These are phyloP conservation scores for Aramus guarauna DNA, from an alignment of 2,113 vertebrate genomes.

Conservation along the genomic window DNA sequence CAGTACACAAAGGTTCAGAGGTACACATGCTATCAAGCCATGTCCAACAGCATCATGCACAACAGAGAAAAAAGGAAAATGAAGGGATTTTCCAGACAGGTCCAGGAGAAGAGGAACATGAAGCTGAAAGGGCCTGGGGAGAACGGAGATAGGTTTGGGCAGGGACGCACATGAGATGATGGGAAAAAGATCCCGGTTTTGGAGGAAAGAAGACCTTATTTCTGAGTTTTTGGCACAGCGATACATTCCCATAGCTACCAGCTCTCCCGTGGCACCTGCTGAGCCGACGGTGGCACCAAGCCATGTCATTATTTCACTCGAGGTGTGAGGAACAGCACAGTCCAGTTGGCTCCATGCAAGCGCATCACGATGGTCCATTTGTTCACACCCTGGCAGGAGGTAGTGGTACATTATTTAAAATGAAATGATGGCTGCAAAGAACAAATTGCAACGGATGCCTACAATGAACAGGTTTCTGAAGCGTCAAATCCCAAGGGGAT, in stretches of 20 bases:
- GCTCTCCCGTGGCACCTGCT: not conserved
- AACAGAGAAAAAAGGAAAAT: not conserved
- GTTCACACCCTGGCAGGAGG: not conserved
- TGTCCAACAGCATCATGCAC: not conserved
- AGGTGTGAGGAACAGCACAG: not conserved
- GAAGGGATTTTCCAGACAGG: not conserved
- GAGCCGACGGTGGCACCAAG: fast-evolving
- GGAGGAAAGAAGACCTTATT: not conserved
- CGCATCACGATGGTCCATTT: not conserved
- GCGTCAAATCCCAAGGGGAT: not conserved
- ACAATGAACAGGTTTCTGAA: not conserved
- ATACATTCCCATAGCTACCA: not conserved
- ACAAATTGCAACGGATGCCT: not conserved
- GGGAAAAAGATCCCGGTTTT: not conserved
- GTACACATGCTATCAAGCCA: not conserved
- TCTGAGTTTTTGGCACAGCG: not conserved
- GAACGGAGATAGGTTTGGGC: not conserved
- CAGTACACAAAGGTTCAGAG: not conserved
- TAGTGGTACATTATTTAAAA: not conserved
- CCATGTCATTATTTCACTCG: not conserved
- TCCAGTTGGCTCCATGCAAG: not conserved
- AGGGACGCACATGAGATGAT: not conserved
- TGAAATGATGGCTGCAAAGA: not conserved
- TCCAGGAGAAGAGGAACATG: not conserved
- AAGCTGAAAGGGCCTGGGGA: not conserved